Conservation (phyloP, 2,797 vertebrate species). For the Danionella dracula region DNA sequence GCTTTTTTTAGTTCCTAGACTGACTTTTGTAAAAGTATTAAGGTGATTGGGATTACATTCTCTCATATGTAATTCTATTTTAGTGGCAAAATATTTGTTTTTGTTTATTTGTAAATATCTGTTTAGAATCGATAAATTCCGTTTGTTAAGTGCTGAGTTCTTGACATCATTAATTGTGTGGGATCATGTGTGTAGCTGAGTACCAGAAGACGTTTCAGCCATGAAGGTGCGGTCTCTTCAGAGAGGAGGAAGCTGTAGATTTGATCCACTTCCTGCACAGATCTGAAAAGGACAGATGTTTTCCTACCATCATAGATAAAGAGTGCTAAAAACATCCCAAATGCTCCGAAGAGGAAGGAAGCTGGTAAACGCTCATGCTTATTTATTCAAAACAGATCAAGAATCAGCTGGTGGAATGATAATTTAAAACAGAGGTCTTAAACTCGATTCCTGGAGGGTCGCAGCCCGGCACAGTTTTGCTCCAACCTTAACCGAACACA, state of each 20-base stretch:
- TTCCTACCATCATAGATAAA: slow-evolving; percentile 23
- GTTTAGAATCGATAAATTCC: too few species aligned
- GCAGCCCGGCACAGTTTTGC: too few species aligned
- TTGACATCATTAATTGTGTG: neutral
- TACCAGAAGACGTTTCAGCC: neutral
- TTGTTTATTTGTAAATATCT: too few species aligned
- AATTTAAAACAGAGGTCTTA: too few species aligned
- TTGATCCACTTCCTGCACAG: slow-evolving; percentile 25
- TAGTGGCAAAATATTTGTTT: too few species aligned
- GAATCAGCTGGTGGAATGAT: neutral
- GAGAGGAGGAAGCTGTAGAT: neutral
- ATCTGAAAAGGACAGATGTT: slow-evolving; percentile 8
- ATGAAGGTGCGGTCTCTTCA: neutral
- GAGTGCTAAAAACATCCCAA: slow-evolving; percentile 26
- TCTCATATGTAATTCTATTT: too few species aligned
- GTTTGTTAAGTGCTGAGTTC: too few species aligned
- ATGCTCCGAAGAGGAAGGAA: slow-evolving; percentile 39
- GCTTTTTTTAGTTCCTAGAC: too few species aligned
- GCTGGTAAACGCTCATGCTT: slow-evolving; percentile 21
- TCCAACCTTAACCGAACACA: too few species aligned
- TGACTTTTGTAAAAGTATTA: too few species aligned
- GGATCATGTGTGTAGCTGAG: neutral
- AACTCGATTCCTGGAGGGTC: too few species aligned
- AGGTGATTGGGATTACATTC: too few species aligned
- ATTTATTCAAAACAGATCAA: slow-evolving; percentile 19